phyloP scores from a whole-genome alignment of 2,113 vertebrate genomes.

The Neodontobutis hainanensis region DNA sequence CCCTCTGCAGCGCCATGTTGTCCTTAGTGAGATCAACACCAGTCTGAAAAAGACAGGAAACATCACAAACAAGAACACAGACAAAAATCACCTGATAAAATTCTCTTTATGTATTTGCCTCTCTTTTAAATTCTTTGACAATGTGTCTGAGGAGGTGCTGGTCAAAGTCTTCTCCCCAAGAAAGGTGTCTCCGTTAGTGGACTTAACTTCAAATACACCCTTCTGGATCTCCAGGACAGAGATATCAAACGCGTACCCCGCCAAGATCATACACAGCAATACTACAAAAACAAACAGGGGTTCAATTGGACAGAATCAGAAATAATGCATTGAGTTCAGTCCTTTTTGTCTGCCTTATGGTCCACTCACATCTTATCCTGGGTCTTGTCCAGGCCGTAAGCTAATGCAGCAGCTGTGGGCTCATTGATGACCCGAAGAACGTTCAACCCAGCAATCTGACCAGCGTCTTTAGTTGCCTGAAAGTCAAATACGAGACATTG shows the following conservation, averaged over 20 bases:
- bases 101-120: slow-evolving; percentile 73
- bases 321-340: too few species aligned
- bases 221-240: slow-evolving; percentile 99
- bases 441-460: slow-evolving; percentile 95
- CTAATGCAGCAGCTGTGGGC: slow-evolving; percentile 95
- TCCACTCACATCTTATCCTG: slow-evolving; percentile 93
- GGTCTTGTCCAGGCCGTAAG: slow-evolving; percentile 97
- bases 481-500: neutral
- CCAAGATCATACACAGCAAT: slow-evolving; percentile 98
- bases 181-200: slow-evolving; percentile 99
- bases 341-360: too few species aligned
- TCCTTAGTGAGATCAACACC: slow-evolving; percentile 96
- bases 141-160: slow-evolving; percentile 92
- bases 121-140: slow-evolving; percentile 97
- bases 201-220: slow-evolving; percentile 98
- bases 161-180: slow-evolving; percentile 98
- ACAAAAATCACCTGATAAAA: rapidly evolving
- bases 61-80: neutral
- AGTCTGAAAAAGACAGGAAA: slow-evolving; percentile 75
- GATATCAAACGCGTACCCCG: slow-evolving; percentile 96
- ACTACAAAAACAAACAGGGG: slow-evolving; percentile 64
- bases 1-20: slow-evolving; percentile 97
- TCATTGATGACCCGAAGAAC: slow-evolving; percentile 97
- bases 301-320: neutral
- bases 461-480: slow-evolving; percentile 97